Evolutionary conservation across 2,113 vertebrate species (phyloP).

Genomic region (Thunnus thynnus): DNA sequence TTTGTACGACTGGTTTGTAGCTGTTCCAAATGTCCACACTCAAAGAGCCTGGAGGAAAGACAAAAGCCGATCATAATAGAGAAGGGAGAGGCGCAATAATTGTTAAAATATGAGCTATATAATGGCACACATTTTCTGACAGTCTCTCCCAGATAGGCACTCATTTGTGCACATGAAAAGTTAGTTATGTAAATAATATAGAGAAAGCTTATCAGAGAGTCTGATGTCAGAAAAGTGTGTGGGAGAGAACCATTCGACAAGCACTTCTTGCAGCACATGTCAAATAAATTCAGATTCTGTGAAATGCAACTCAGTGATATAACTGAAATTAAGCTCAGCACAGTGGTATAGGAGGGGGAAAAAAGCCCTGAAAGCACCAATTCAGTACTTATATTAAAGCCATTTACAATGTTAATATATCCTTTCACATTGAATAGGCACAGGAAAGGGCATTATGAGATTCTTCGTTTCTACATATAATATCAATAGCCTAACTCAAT

Average conservation of each 20-base stretch:
- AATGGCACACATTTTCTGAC: not conserved
- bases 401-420: not conserved
- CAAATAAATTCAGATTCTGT: constrained; percentile 5
- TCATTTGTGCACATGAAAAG: not conserved
- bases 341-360: not conserved
- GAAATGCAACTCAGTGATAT: not conserved
- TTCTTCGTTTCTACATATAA: not conserved
- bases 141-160: not conserved
- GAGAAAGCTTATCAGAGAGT: too few relatives aligned
- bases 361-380: not conserved
- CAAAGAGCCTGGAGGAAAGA: too few relatives aligned
- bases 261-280: not conserved
- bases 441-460: constrained; percentile 22
- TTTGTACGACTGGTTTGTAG: too few relatives aligned
- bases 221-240: too few relatives aligned
- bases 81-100: too few relatives aligned
- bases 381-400: not conserved
- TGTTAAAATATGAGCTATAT: too few relatives aligned
- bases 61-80: too few relatives aligned
- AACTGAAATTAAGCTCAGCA: not conserved
- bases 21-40: too few relatives aligned
- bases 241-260: too few relatives aligned
- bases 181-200: too few relatives aligned
- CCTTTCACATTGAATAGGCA: not conserved
- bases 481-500: constrained; percentile 50